These are phyloP conservation scores for Agrochola litura DNA, from an alignment of 2,888 invertebrate species.

Conservation along the genomic window DNA sequence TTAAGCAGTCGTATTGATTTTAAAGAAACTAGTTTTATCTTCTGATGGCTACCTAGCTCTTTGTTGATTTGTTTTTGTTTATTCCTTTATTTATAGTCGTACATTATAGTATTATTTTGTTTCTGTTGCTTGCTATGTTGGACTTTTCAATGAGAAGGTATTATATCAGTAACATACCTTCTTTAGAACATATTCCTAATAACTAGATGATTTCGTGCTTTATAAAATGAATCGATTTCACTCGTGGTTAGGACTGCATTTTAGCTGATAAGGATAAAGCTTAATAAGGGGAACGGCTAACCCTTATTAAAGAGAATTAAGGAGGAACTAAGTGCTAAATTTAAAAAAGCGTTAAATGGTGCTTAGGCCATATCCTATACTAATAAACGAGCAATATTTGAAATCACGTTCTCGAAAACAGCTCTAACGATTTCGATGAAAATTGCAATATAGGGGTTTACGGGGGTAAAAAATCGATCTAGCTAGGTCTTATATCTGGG, in stretches of 20 bases:
- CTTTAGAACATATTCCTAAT: neutral
- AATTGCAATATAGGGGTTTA: too few species aligned
- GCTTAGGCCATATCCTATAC: neutral
- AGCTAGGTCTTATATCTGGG: too few species aligned
- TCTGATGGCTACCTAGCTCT: neutral
- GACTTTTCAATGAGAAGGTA: neutral
- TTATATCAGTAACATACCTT: neutral
- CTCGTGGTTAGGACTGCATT: neutral
- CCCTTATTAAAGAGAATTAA: neutral
- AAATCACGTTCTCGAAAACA: too few species aligned
- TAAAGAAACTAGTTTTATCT: neutral
- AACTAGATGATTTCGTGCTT: neutral
- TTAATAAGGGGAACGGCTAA: neutral
- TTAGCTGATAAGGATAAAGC: neutral
- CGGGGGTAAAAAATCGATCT: too few species aligned
- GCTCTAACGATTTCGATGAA: too few species aligned
- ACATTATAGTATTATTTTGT: neutral
- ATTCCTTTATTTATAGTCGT: neutral
- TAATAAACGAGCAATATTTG: too few species aligned
- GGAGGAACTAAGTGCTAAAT: too few species aligned
- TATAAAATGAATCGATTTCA: neutral
- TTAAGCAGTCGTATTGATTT: slow-evolving; percentile 11
- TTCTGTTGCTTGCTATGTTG: neutral
- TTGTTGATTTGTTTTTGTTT: neutral
- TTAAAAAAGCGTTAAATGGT: neutral